phyloP scores from a whole-genome alignment of 2,888 invertebrate species.

The Adineta ricciae region DNA sequence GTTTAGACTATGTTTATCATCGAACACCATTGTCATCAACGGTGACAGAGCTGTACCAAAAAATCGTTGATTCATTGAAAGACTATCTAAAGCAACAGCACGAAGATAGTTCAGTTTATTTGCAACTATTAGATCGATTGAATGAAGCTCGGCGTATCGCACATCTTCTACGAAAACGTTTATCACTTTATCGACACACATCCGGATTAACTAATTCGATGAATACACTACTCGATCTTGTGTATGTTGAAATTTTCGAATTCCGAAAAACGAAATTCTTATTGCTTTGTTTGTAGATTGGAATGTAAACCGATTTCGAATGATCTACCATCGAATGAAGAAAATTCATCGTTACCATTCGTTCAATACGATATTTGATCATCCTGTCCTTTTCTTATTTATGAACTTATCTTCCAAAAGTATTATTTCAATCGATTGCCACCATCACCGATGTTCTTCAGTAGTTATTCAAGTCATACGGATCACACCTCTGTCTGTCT shows the following conservation, averaged over 20 bases:
- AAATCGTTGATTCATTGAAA: conserved; percentile 15
- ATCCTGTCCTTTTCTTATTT: background rate
- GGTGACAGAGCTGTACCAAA: background rate
- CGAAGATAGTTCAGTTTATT: conserved; percentile 8
- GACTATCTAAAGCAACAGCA: conserved; percentile 15
- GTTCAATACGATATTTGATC: background rate
- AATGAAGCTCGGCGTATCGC: background rate
- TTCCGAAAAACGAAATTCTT: too few species aligned
- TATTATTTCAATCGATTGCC: conserved; percentile 1
- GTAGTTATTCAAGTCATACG: conserved; percentile 2
- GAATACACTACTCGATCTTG: background rate
- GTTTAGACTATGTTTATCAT: background rate
- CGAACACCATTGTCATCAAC: conserved; percentile 1
- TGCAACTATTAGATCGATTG: background rate
- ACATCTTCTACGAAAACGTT: background rate
- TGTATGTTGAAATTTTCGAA: background rate
- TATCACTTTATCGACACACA: background rate
- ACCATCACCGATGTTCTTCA: conserved; percentile 15
- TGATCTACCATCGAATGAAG: background rate
- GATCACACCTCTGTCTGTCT: background rate
- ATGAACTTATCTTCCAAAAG: background rate
- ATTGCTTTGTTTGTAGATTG: background rate
- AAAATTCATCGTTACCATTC: background rate
- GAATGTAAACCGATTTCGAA: background rate
- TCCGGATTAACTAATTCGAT: background rate